These are phyloP conservation scores for Barbus barbus DNA, from an alignment of 2,113 vertebrate species.

Conservation along the genomic window DNA sequence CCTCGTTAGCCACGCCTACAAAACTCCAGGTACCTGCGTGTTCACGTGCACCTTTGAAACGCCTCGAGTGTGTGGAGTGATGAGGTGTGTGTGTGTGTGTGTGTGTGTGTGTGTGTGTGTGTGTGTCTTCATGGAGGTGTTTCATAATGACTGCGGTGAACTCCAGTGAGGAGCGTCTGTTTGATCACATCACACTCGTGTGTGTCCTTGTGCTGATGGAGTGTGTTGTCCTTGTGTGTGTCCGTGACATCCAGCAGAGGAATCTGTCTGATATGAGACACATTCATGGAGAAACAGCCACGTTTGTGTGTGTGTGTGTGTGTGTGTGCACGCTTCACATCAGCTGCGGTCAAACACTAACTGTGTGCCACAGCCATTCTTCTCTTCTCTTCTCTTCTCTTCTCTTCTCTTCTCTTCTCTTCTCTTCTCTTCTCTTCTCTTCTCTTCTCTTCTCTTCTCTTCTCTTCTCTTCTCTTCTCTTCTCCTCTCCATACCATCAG, in stretches of 20 bases:
- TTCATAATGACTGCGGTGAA: not conserved
- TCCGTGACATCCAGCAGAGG: not conserved
- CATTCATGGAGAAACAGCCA: not conserved
- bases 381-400: too few species aligned
- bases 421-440: too few species aligned
- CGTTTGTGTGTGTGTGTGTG: not conserved
- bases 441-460: too few species aligned
- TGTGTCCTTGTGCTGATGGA: conserved; percentile 29
- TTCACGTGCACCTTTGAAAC: not conserved
- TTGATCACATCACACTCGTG: not conserved
- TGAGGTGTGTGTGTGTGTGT: not conserved
- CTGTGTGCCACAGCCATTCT: too few species aligned
- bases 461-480: too few species aligned
- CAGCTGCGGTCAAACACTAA: too few species aligned
- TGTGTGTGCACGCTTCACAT: not conserved
- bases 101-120: not conserved
- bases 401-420: too few species aligned
- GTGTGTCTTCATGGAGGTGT: not conserved
- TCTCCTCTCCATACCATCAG: not conserved
- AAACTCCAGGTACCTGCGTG: conserved; percentile 76
- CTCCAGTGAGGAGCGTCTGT: not conserved
- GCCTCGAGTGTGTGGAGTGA: conserved; percentile 54
- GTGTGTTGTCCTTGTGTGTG: conserved; percentile 24
- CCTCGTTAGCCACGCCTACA: conserved; percentile 88
- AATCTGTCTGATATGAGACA: not conserved